Base-by-base conservation (phyloP, 2,797 vertebrate genomes). In the Cirrhinus molitorella region DNA sequence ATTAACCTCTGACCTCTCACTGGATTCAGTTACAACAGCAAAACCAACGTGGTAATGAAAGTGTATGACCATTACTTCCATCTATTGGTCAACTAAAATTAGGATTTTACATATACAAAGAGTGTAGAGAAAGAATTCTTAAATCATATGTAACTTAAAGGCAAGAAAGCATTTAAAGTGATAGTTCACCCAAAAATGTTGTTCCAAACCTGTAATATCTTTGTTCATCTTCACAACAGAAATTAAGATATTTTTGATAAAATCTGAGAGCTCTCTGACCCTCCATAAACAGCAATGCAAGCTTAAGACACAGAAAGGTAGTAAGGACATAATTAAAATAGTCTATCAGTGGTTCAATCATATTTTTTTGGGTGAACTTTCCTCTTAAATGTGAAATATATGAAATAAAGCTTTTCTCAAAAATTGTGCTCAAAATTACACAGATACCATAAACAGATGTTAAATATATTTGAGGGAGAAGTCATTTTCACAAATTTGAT, bases 21-120 rank as follows among this genome's bases (percentile, higher is more conserved):
- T 34, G 25, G 65, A 59, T 59, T 83, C 53, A 70, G 9, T 70
- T 49, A 77, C 37, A 77, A 57, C 53, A 77, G 37, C 5, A 49
- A 76, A 70, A 83, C 31, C 8, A 31, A 51, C 47, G 19, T 43
- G 23, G n/a, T 7, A 75, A 25, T 21, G 47, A 55, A 70, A 37
- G 13, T 53, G 8, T 11, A 51, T 37, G 14, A 51, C 23, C 0
- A 2, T 23, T 66, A 66, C 45, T 11, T 17, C 53, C 70, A 65
- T 49, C 25, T 65, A 31, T 66, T 37, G 59, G 23, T 34, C 55
- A 77, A 43, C 34, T 59, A 59, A 14, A 43, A 76, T n/a, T 28
- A 53, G 19, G 34, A 43, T 59, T 23, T 57, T 76, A 59, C n/a
- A 59, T 43, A 25, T 9, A 28, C n/a, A 23, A 21, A 11, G 13